These are phyloP conservation scores for Lamprologus ornatipinnis DNA, from an alignment of 2,113 vertebrate species.

Conservation along the genomic window DNA sequence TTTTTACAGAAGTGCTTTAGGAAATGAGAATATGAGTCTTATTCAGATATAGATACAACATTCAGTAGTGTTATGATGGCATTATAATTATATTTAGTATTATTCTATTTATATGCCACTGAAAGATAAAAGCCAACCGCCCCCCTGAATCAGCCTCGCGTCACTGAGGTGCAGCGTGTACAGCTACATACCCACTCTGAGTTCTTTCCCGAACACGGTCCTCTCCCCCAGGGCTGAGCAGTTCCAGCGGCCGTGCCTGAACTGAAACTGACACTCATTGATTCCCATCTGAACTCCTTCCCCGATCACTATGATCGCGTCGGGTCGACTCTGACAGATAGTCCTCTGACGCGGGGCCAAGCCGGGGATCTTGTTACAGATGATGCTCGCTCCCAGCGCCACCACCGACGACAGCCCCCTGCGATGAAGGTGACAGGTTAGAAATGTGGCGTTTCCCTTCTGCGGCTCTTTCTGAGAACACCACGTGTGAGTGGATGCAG, in stretches of 20 bases:
- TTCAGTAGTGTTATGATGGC: neutral
- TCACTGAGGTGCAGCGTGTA: neutral
- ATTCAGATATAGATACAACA: neutral
- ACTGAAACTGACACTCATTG: slow-evolving; percentile 97
- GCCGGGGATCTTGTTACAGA: slow-evolving; percentile 97
- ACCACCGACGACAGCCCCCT: slow-evolving; percentile 94
- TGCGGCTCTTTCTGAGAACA: neutral
- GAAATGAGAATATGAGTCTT: neutral
- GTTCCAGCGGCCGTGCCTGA: slow-evolving; percentile 94
- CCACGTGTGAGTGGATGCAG: neutral
- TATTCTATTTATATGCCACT: neutral
- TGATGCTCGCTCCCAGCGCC: slow-evolving; percentile 94
- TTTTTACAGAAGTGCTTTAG: neutral
- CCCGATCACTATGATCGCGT: slow-evolving; percentile 96
- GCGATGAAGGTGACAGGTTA: slow-evolving; percentile 1
- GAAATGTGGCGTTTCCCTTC: neutral
- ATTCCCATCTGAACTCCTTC: slow-evolving; percentile 97
- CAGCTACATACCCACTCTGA: slow-evolving; percentile 87
- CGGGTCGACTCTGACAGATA: slow-evolving; percentile 96
- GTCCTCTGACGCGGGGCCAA: slow-evolving; percentile 93
- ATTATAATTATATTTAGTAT: neutral
- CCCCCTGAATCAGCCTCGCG: neutral
- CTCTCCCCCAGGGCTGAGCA: slow-evolving; percentile 93
- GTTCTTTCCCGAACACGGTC: slow-evolving; percentile 95
- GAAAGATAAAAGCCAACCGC: neutral